phyloP scores from a whole-genome alignment of 2,888 invertebrate species.

The Quadroppia sp. region DNA sequence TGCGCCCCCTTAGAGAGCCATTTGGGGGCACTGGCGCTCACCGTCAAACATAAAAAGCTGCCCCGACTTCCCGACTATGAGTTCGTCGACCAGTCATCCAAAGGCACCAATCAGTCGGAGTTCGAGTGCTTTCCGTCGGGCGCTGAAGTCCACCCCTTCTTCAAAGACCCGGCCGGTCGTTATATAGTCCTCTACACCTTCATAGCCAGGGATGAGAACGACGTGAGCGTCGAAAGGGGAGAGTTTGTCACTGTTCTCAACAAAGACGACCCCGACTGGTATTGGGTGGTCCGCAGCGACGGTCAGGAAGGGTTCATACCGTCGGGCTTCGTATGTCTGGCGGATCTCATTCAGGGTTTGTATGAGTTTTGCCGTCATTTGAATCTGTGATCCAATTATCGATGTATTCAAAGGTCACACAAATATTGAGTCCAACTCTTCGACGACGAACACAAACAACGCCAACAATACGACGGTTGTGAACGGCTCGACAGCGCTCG shows the following conservation, averaged over 20 bases:
- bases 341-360: slow-evolving; percentile 66
- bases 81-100: background rate
- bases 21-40: slow-evolving; percentile 68
- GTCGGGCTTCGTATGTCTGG: slow-evolving; percentile 87
- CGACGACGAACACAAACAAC: background rate
- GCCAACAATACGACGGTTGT: background rate
- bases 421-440: slow-evolving; percentile 18
- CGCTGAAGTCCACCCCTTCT: slow-evolving; percentile 49
- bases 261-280: slow-evolving; percentile 93
- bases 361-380: background rate
- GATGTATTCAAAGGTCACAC: slow-evolving; percentile 5
- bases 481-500: slow-evolving; percentile 49
- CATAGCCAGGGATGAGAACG: slow-evolving; percentile 86
- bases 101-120: slow-evolving; percentile 19
- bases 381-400: background rate
- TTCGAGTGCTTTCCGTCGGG: slow-evolving; percentile 28
- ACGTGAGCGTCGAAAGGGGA: slow-evolving; percentile 85
- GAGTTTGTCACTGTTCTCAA: slow-evolving; percentile 94
- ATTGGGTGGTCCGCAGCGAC: slow-evolving; percentile 87
- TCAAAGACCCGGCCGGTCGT: slow-evolving; percentile 76
- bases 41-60: slow-evolving; percentile 69
- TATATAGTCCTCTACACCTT: slow-evolving; percentile 91
- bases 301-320: slow-evolving; percentile 95
- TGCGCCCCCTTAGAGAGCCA: slow-evolving; percentile 78
- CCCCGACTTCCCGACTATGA: slow-evolving; percentile 58